phyloP scores from a whole-genome alignment of 1,140 invertebrate genomes.

The Heliconius himera region DNA sequence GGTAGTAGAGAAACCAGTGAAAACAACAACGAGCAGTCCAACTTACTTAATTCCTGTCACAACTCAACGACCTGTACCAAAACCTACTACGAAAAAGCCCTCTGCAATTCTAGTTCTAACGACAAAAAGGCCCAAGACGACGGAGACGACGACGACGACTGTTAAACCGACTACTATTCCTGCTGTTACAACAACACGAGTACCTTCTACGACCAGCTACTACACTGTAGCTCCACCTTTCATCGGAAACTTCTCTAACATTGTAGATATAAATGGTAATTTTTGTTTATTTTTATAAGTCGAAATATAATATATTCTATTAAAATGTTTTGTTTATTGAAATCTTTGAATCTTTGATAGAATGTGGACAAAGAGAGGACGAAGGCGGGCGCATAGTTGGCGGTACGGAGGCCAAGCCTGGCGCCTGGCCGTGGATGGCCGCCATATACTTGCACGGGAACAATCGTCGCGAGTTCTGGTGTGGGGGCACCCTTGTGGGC shows the following conservation, averaged over 20 bases:
- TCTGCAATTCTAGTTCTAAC: slow-evolving; percentile 72
- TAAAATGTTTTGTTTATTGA: not conserved
- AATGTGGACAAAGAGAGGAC: slow-evolving; percentile 91
- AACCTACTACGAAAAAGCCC: slow-evolving; percentile 72
- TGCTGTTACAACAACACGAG: slow-evolving; percentile 50
- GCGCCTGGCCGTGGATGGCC: slow-evolving; percentile 96
- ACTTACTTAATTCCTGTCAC: slow-evolving; percentile 78
- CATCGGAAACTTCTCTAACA: slow-evolving; percentile 73
- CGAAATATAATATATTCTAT: not conserved
- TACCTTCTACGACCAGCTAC: slow-evolving; percentile 58
- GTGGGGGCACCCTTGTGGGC: slow-evolving; percentile 93
- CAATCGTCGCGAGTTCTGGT: slow-evolving; percentile 95
- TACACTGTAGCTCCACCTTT: slow-evolving; percentile 65
- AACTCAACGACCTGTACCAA: slow-evolving; percentile 63
- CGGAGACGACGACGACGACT: slow-evolving; percentile 54
- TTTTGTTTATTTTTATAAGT: not conserved
- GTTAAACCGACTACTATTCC: slow-evolving; percentile 57
- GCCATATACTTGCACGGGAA: slow-evolving; percentile 94
- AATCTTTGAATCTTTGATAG: slow-evolving; percentile 60
- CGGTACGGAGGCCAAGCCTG: slow-evolving; percentile 91
- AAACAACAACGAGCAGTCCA: slow-evolving; percentile 71
- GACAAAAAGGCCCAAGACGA: slow-evolving; percentile 66
- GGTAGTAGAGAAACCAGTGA: slow-evolving; percentile 62
- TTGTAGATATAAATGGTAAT: slow-evolving; percentile 74
- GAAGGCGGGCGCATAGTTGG: slow-evolving; percentile 93